Percentiles rank a stretch among this genome's conserved stretches.
phyloP scores from a whole-genome alignment of 2,797 vertebrate genomes.

The Siniperca obscura region DNA sequence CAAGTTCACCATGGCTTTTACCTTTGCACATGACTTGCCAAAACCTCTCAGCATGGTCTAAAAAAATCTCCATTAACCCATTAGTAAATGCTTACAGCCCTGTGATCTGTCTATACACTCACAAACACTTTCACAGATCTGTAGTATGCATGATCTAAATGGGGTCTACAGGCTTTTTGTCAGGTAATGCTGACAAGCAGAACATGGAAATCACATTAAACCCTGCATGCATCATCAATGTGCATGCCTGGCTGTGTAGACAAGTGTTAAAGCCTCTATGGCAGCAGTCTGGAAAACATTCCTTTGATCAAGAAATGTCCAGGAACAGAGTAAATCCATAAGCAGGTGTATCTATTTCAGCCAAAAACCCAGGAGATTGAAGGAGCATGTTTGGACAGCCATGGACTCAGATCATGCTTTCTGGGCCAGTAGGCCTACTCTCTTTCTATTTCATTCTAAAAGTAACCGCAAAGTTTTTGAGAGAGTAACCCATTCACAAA shows the following conservation, averaged over 20 bases:
- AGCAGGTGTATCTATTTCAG: constrained; percentile 42
- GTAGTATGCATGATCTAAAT: constrained; percentile 58
- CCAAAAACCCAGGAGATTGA: constrained; percentile 15
- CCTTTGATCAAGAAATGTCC: constrained; percentile 60
- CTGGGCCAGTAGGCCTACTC: constrained; percentile 1
- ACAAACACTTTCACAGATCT: constrained; percentile 28
- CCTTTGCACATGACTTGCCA: constrained; percentile 38
- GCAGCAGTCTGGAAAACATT: constrained; percentile 23
- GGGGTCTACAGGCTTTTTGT: constrained; percentile 46
- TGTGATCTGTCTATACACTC: constrained; percentile 21
- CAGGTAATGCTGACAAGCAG: constrained; percentile 64
- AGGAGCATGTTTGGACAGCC: constrained; percentile 6
- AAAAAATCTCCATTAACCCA: constrained; percentile 28
- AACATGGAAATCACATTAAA: constrained; percentile 77
- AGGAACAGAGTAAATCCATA: constrained; percentile 45
- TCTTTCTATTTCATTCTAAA: constrained; percentile 10
- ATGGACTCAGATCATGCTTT: constrained; percentile 9
- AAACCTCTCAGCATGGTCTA: constrained; percentile 18
- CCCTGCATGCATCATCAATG: constrained; percentile 52
- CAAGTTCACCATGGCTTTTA: constrained; percentile 30
- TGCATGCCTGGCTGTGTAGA: constrained; percentile 44
- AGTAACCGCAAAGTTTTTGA: background rate
- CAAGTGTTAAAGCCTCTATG: constrained; percentile 41
- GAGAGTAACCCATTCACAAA: constrained; percentile 14
- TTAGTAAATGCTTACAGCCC: constrained; percentile 6